These are phyloP conservation scores for Stichodactyla helianthus DNA, from an alignment of 64 coral and sea anemone genomes.

Conservation along the genomic window DNA sequence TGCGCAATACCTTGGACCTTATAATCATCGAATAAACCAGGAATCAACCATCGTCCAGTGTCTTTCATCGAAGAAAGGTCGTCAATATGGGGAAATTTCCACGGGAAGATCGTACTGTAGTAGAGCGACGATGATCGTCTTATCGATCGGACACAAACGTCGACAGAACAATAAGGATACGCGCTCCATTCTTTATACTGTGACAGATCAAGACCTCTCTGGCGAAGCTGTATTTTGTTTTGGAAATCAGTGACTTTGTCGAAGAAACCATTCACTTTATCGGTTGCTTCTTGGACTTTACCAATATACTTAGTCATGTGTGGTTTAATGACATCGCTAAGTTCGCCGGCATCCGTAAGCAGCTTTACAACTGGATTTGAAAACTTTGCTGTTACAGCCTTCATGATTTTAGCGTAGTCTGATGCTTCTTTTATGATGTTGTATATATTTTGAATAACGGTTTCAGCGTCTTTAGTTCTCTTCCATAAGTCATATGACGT, in stretches of 20 bases:
- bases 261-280: slow-evolving; percentile 69
- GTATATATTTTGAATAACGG: slow-evolving; percentile 63
- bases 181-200: slow-evolving; percentile 57
- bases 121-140: slow-evolving; percentile 79
- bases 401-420: slow-evolving; percentile 55
- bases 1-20: slow-evolving; percentile 79
- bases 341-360: slow-evolving; percentile 56
- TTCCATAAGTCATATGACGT: slow-evolving; percentile 69
- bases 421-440: slow-evolving; percentile 54
- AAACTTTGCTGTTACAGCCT: slow-evolving; percentile 47
- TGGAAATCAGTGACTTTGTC: slow-evolving; percentile 75
- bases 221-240: slow-evolving; percentile 81
- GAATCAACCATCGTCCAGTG: slow-evolving; percentile 79
- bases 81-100: slow-evolving; percentile 88
- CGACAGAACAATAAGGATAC: slow-evolving; percentile 81
- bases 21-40: slow-evolving; percentile 93
- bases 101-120: slow-evolving; percentile 69
- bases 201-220: slow-evolving; percentile 57
- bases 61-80: slow-evolving; percentile 74
- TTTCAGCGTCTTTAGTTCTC: slow-evolving; percentile 61
- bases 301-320: slow-evolving; percentile 61
- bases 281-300: slow-evolving; percentile 41
- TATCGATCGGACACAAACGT: slow-evolving; percentile 69
- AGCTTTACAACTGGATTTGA: slow-evolving; percentile 65
- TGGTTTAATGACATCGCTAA: slow-evolving; percentile 49